A percentile compares a stretch with the other conserved stretches of the same genome.
Conservation (phyloP, 2,113 vertebrate genomes). For the Misgurnus anguillicaudatus region DNA sequence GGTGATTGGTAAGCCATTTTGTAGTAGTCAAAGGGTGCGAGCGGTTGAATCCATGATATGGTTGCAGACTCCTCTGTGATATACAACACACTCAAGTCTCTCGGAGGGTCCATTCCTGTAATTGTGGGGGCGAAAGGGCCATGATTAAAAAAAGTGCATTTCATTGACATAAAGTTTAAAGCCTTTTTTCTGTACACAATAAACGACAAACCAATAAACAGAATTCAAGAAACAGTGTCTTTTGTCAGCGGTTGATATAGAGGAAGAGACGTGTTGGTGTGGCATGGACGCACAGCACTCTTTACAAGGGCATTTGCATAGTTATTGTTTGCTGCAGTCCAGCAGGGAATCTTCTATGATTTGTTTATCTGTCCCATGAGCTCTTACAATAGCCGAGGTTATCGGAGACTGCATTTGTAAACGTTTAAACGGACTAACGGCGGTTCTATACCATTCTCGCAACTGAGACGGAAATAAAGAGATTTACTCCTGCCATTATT, state of each 20-base stretch:
- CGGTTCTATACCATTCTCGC: conserved; percentile 34
- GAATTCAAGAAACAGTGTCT: no score
- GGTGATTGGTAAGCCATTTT: conserved; percentile 86
- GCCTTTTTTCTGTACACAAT: no score
- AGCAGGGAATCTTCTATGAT: conserved; percentile 50
- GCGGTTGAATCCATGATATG: conserved; percentile 84
- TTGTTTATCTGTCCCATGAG: conserved; percentile 60
- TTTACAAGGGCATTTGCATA: conserved; percentile 47
- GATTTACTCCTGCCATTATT: conserved; percentile 41
- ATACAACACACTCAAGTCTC: conserved; percentile 82
- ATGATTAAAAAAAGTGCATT: neutral
- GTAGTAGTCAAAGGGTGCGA: conserved; percentile 88
- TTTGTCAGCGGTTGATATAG: no score
- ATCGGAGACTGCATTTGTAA: conserved; percentile 55
- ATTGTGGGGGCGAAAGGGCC: neutral
- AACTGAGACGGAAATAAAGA: conserved; percentile 9
- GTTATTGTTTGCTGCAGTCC: conserved; percentile 44
- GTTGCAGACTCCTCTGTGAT: conserved; percentile 85
- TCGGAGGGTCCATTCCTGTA: conserved; percentile 88
- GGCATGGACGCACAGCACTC: neutral
- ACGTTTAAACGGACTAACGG: conserved; percentile 57
- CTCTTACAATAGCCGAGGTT: conserved; percentile 57
- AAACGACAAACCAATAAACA: no score
- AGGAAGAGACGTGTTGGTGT: neutral
- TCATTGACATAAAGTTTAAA: neutral